Evolutionary conservation across 2,113 vertebrate genomes (phyloP), one percentile per base, ranked within the genome.

Genomic region (Hucho hucho): DNA sequence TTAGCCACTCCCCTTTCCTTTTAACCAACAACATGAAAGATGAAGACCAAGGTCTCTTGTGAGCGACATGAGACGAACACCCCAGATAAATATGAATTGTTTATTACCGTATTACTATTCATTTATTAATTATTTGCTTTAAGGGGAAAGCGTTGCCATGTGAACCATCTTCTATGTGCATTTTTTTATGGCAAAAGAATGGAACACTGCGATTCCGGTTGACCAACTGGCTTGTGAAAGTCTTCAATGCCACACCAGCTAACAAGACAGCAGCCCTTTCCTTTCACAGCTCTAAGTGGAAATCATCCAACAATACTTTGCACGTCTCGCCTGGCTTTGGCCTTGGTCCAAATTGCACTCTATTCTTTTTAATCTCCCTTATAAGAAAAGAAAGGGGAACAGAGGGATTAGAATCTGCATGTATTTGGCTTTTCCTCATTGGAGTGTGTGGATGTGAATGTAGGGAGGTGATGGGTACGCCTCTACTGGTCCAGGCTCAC

Each of bases 171-270:
- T 92, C 85, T 83, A 82, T 87, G 88, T 81, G 89, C 89, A 91
- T 89, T 84, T 77, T 76, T 76, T 77, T 69, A 76, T 80, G 81
- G 76, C 75, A 67, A 69, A 78, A 85, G 75, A 88, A 87, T 74
- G 83, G 90, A 81, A 83, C 83, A 83, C 80, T 89, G 87, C 86
- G 84, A 90, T 88, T 92, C 80, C 79, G 81, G 84, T 89, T 91
- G 89, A 91, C 89, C 89, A 89, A 92, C 90, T 89, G 88, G 87
- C 89, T 91, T 87, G 89, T 89, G 88, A 93, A 90, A 91, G 90
- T 91, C 87, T 86, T 90, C 89, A 89, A 86, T 90, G 89, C 84
- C 89, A 90, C 87, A 88, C 87, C 78, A 87, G 85, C 91, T 92
- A 93, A 92, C 91, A 90, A 91, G 91, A 92, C 90, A 85, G 87